Evolutionary conservation across 2,797 vertebrate genomes (phyloP), one percentile per base, ranked within the genome.

Genomic region (Diglossa cyanea): DNA sequence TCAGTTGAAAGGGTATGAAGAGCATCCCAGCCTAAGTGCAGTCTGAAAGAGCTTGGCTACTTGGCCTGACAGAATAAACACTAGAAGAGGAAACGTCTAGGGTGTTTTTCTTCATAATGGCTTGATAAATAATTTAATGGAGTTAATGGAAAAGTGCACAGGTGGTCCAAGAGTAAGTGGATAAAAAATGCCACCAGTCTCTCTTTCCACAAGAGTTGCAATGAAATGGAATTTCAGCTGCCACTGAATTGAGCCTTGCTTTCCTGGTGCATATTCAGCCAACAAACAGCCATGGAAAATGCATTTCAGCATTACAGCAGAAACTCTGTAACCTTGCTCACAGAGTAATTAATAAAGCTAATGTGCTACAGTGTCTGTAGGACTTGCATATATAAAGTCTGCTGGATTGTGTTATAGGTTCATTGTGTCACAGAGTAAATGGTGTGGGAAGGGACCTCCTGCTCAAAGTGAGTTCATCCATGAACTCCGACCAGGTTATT

Each of bases 241-340:
- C 44, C 19, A 0, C 48, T 35, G 35, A 62, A 11, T 0, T 3
- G 8, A 28, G 12, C 8, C 23, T 28, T 26, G 26, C 50, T 77
- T 37, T 65, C 23, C 30, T 21, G 8, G 5, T 23, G 31, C 24
- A 5, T 3, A 6, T 31, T 51, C 21, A 35, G 24, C 21, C 57
- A 28, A 28, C 1, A 17, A 1, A 17, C 25, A 37, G 2, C n/a
- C 30, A n/a, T 1, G 1, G 6, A 48, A 81, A 76, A 13, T 5
- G 6, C 2, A 6, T 57, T 72, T 57, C 44, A 66, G 26, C 47
- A 55, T 54, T 35, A n/a, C 0, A 50, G 60, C 9, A 39, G 44
- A 30, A 72, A 31, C 11, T 45, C 7, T 30, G 13, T 31, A 51
- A 20, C 42, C 26, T 71, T 15, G 24, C 40, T n/a, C 44, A 42